A percentile compares a stretch with the other conserved stretches of the same genome.
These are phyloP conservation scores for Subacronicta megacephala DNA, from an alignment of 2,888 invertebrate species.

Conservation along the genomic window DNA sequence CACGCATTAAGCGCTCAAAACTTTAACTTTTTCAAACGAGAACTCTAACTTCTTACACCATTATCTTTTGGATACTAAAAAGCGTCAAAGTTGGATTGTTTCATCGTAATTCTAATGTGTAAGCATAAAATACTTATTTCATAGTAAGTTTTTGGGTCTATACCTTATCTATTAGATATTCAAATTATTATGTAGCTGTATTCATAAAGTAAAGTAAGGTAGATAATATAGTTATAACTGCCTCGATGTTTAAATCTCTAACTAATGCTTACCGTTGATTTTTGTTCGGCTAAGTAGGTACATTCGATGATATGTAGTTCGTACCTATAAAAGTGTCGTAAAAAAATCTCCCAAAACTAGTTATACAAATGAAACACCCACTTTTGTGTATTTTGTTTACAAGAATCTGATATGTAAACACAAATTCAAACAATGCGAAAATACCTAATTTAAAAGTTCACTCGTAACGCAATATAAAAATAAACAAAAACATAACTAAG, in stretches of 20 bases:
- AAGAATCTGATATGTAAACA: slow-evolving; percentile 16
- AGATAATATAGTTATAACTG: no score
- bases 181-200: neutral
- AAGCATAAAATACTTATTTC: slow-evolving; percentile 34
- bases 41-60: slow-evolving; percentile 22
- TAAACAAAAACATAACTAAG: slow-evolving; percentile 44
- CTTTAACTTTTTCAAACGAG: slow-evolving; percentile 37
- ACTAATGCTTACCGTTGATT: no score
- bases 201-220: no score
- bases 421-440: slow-evolving; percentile 14
- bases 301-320: neutral
- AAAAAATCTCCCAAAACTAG: no score
- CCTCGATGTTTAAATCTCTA: no score
- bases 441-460: slow-evolving; percentile 43
- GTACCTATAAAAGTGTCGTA: no score
- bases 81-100: slow-evolving; percentile 20
- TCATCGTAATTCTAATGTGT: slow-evolving; percentile 13
- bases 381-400: slow-evolving; percentile 15
- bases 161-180: neutral
- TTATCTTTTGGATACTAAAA: slow-evolving; percentile 46
- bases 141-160: neutral
- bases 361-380: no score
- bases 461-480: slow-evolving; percentile 38
- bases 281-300: no score
- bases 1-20: slow-evolving; percentile 42